Percentiles rank a stretch among this genome's conserved stretches.
These are phyloP conservation scores for Diorhabda sublineata DNA, from an alignment of 1,140 invertebrate species.

Conservation along the genomic window DNA sequence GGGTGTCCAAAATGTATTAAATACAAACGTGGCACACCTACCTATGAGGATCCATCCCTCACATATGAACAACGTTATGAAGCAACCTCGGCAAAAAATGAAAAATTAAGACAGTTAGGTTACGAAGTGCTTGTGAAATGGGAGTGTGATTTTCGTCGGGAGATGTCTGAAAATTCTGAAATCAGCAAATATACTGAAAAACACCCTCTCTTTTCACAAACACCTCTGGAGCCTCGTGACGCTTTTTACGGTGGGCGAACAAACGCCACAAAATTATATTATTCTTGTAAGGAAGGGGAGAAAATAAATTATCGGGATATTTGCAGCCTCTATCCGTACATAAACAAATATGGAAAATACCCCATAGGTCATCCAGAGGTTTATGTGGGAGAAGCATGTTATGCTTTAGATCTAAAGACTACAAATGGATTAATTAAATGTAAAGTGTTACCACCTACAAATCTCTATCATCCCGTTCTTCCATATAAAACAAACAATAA, in stretches of 20 bases:
- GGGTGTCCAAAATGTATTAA: constrained; percentile 7
- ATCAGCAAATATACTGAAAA: constrained; percentile 5
- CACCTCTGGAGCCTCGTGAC: constrained; percentile 10
- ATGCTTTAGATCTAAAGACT: constrained; percentile 5
- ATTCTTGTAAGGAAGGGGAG: constrained; percentile 26
- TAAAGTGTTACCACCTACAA: constrained; percentile 37
- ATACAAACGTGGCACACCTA: neutral
- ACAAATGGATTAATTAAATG: constrained; percentile 37
- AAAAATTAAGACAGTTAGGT: neutral
- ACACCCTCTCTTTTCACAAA: neutral
- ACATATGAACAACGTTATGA: neutral
- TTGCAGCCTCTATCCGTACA: constrained; percentile 40
- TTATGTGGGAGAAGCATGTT: constrained; percentile 18
- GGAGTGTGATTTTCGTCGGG: constrained; percentile 11
- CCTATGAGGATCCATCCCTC: neutral
- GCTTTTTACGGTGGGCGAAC: constrained; percentile 24
- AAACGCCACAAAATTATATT: constrained; percentile 14
- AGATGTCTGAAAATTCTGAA: constrained; percentile 5
- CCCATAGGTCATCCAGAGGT: constrained; percentile 42
- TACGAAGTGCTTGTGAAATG: constrained; percentile 14
- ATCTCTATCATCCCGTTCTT: constrained; percentile 41
- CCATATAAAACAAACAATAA: constrained; percentile 34
- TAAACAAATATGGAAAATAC: constrained; percentile 37
- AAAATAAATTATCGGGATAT: constrained; percentile 44
- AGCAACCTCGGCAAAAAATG: constrained; percentile 4